Base-by-base conservation (phyloP, 2,888 invertebrate genomes). In the Parnassius smintheus region DNA sequence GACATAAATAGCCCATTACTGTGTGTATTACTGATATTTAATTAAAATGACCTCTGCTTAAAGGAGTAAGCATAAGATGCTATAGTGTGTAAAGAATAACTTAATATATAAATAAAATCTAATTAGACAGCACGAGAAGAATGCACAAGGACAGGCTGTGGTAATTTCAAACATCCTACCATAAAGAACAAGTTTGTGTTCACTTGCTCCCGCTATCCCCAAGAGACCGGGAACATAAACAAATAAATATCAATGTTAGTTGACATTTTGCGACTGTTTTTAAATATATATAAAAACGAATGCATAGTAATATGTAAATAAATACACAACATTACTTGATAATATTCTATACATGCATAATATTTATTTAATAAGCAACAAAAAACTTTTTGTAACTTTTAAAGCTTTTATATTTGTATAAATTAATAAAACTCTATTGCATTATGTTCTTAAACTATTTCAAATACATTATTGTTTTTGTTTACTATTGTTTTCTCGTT, bases 121-220 rank as follows among this genome's bases (percentile, higher is more conserved):
- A 61, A 52, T 66, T 65, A 66, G 59, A 62, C 61, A 65, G 70
- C 62, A 68, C 66, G 64, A 67, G 62, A 70, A 73, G 67, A 74
- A 73, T 72, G 77, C 74, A 77, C 69, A 81, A 72, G 73, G 66
- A 68, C 66, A 72, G 72, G 74, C 70, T 68, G 52, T 50, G 53
- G 49, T 77, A 83, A 82, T 81, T 73, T 76, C 76, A 87, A 88
- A 85, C 82, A 80, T 89, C 91, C 88, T 92, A 92, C 92, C 92
- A 91, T 90, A 81, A 82, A 86, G 72, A 83, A 73, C 79, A 86
- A 80, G 81, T 84, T 87, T 78, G 85, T 75, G 85, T 86, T 88
- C 80, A 76, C 86, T 86, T 90, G 92, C 82, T 92, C 92, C 85
- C 91, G 85, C 92, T 92, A 79, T 76, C 74, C 82, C 78, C 74